Conservation (phyloP, 2,888 invertebrate species). For the Volucella bombylans region DNA sequence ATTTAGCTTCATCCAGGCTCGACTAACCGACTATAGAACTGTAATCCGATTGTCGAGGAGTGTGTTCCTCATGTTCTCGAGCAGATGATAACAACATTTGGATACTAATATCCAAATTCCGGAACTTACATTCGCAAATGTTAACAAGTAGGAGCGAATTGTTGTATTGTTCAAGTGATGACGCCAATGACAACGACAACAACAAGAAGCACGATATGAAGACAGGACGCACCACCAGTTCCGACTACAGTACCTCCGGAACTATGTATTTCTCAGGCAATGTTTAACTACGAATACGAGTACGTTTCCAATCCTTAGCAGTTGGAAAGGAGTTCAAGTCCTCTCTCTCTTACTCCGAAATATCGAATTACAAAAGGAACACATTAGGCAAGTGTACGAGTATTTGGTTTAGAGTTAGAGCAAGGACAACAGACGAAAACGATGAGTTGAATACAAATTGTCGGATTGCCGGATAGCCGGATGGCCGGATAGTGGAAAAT, state of each 20-base stretch:
- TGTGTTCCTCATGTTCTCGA: constrained; percentile 69
- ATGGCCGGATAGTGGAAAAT: constrained; percentile 47
- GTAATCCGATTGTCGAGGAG: constrained; percentile 42
- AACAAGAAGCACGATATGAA: neutral
- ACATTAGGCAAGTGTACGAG: neutral
- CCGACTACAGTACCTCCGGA: neutral
- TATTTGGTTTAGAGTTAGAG: constrained; percentile 4
- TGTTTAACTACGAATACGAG: too few species aligned
- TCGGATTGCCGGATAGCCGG: constrained; percentile 59
- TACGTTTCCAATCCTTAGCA: neutral
- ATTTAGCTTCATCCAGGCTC: constrained; percentile 33
- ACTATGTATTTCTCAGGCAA: too few species aligned
- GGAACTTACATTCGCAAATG: constrained; percentile 69
- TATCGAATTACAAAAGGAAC: constrained; percentile 12
- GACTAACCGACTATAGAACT: constrained; percentile 43
- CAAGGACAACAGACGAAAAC: constrained; percentile 26
- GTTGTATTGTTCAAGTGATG: constrained; percentile 40
- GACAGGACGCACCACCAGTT: neutral
- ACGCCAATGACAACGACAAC: constrained; percentile 23
- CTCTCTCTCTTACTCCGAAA: neutral
- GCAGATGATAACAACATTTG: constrained; percentile 73
- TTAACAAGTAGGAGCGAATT: constrained; percentile 70
- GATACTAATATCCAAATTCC: constrained; percentile 73
- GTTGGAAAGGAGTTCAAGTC: constrained; percentile 5
- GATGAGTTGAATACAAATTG: constrained; percentile 67